A percentile compares a stretch with the other conserved stretches of the same genome.
phyloP scores from a whole-genome alignment of 2,888 invertebrate genomes.

The Nemotelus nigrinus region DNA sequence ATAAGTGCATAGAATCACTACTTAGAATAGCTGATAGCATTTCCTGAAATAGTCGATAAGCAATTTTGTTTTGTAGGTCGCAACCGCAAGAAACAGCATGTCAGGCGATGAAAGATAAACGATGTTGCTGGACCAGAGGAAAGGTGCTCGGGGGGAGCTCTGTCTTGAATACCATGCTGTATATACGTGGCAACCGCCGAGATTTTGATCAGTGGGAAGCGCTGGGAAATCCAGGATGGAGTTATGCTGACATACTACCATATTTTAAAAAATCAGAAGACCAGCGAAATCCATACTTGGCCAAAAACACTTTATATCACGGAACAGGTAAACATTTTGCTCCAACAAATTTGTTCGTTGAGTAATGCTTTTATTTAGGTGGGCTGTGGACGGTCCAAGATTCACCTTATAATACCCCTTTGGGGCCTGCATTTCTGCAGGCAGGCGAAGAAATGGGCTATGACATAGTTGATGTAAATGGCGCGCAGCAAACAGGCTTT shows the following conservation, averaged over 20 bases:
- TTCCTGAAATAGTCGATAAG: too few relatives aligned
- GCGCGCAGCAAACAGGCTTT: slow-evolving; percentile 86
- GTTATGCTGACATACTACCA: slow-evolving; percentile 80
- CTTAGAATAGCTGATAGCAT: too few relatives aligned
- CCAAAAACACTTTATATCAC: slow-evolving; percentile 77
- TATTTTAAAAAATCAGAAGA: slow-evolving; percentile 90
- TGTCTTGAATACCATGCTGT: slow-evolving; percentile 90
- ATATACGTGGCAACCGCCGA: slow-evolving; percentile 85
- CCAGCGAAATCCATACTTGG: slow-evolving; percentile 88
- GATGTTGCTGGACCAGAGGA: slow-evolving; percentile 90
- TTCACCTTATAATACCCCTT: slow-evolving; percentile 71
- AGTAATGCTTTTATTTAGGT: slow-evolving; percentile 57
- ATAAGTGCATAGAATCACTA: too few relatives aligned
- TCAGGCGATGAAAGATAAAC: slow-evolving; percentile 84
- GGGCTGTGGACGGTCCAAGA: slow-evolving; percentile 64
- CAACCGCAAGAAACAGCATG: slow-evolving; percentile 86
- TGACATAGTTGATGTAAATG: slow-evolving; percentile 86
- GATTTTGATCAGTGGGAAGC: slow-evolving; percentile 91
- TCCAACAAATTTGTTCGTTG: neutral
- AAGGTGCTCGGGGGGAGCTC: slow-evolving; percentile 89
- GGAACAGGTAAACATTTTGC: slow-evolving; percentile 68
- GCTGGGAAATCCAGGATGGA: slow-evolving; percentile 89
- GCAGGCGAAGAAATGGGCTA: slow-evolving; percentile 94
- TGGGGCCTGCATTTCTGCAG: slow-evolving; percentile 85
- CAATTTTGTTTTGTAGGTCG: slow-evolving; percentile 68